A percentile compares a stretch with the other conserved stretches of the same genome.
Evolutionary conservation across 2,888 invertebrate genomes (phyloP).

Genomic region (Apodemia duryi): DNA sequence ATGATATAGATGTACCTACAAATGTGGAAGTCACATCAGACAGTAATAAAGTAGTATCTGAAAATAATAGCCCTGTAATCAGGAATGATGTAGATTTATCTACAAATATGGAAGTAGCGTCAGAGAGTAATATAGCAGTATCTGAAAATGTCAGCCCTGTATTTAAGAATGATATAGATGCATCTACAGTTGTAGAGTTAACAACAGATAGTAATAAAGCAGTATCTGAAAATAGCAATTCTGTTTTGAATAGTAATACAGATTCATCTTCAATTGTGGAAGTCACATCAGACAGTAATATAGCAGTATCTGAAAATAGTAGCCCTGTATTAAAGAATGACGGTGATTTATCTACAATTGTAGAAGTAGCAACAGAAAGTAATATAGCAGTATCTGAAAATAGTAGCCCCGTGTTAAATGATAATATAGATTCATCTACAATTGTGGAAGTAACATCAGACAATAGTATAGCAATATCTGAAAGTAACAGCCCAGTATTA

Average conservation of each 20-base stretch:
- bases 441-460: not conserved
- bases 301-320: not conserved
- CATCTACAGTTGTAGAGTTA: not conserved
- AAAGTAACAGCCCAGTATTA: not conserved
- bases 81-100: not conserved
- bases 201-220: not conserved
- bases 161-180: not conserved
- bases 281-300: not conserved
- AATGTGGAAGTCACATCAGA: not conserved
- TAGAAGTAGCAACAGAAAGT: not conserved
- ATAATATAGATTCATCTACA: not conserved
- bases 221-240: not conserved
- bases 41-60: not conserved
- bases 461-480: not conserved
- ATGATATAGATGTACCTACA: not conserved
- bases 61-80: not conserved
- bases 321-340: not conserved
- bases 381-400: not conserved
- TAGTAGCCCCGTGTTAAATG: not conserved
- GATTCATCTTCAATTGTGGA: not conserved
- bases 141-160: not conserved
- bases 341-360: not conserved
- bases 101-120: not conserved
- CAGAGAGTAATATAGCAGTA: not conserved
- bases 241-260: not conserved